Evolutionary conservation across 2,797 vertebrate genomes (phyloP).

Genomic region (Chanos chanos): DNA sequence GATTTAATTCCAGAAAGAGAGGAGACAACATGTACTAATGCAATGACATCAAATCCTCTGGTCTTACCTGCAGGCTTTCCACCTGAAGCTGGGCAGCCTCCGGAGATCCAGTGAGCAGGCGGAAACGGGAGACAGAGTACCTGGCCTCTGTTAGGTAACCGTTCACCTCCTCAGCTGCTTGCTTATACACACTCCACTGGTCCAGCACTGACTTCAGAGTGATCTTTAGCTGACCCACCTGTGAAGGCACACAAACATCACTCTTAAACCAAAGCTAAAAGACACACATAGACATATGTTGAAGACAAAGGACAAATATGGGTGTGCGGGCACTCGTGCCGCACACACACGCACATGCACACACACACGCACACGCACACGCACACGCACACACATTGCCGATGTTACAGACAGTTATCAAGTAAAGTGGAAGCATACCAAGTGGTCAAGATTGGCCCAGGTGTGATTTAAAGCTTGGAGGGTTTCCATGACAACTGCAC

Average conservation of each 20-base stretch:
- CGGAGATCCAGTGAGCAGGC: conserved; percentile 86
- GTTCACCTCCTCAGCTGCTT: conserved; percentile 83
- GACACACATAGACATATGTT: background rate
- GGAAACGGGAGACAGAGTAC: conserved; percentile 86
- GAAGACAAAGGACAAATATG: background rate
- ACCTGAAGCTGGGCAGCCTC: conserved; percentile 91
- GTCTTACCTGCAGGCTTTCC: conserved; percentile 85
- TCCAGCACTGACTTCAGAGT: conserved; percentile 81
- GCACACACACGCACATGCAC: too few relatives aligned
- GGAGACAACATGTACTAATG: too few relatives aligned
- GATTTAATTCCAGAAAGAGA: too few relatives aligned
- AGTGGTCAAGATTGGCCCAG: conserved; percentile 86
- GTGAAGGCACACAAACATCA: too few relatives aligned
- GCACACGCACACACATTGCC: background rate
- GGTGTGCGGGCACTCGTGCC: background rate
- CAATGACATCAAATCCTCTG: too few relatives aligned
- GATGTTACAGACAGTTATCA: background rate
- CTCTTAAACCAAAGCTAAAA: background rate
- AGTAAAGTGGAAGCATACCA: conserved; percentile 61
- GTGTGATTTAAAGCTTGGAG: conserved; percentile 80
- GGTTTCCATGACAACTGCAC: conserved; percentile 72
- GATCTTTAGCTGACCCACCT: conserved; percentile 87
- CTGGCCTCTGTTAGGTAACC: conserved; percentile 86
- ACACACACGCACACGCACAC: background rate
- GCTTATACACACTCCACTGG: conserved; percentile 86